phyloP scores from a whole-genome alignment of 2,888 invertebrate species.

The Biston betularia region DNA sequence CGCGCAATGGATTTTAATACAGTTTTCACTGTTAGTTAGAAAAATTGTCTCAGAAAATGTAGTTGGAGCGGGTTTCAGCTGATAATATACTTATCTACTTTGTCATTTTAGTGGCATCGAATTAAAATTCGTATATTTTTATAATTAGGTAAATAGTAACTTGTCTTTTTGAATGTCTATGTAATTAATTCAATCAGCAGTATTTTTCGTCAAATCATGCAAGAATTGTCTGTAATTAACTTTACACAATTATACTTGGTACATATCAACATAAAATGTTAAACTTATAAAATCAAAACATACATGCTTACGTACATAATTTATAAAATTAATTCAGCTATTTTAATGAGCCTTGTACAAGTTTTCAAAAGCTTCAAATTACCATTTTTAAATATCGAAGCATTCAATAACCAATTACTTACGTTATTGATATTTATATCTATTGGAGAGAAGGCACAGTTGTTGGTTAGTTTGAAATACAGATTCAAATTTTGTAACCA shows the following conservation, averaged over 20 bases:
- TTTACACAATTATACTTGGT: background rate
- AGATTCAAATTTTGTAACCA: slow-evolving; percentile 36
- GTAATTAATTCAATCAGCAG: too few relatives aligned
- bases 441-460: slow-evolving; percentile 23
- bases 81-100: too few relatives aligned
- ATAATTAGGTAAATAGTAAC: too few relatives aligned
- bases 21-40: too few relatives aligned
- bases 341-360: slow-evolving; percentile 42
- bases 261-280: background rate
- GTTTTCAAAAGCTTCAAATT: slow-evolving; percentile 18
- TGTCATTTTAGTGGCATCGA: too few relatives aligned
- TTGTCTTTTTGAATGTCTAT: too few relatives aligned
- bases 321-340: slow-evolving; percentile 33
- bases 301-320: background rate
- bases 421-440: slow-evolving; percentile 26
- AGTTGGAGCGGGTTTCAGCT: too few relatives aligned
- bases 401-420: slow-evolving; percentile 25
- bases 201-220: too few relatives aligned
- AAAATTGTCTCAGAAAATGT: too few relatives aligned
- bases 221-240: too few relatives aligned
- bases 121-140: too few relatives aligned
- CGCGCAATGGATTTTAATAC: too few relatives aligned
- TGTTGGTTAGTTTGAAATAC: slow-evolving; percentile 31
- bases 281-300: background rate
- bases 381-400: slow-evolving; percentile 17